A percentile compares a stretch with the other conserved stretches of the same genome.
phyloP scores from a whole-genome alignment of 1,140 invertebrate species.

The Macrotrachela quadricornifera region DNA sequence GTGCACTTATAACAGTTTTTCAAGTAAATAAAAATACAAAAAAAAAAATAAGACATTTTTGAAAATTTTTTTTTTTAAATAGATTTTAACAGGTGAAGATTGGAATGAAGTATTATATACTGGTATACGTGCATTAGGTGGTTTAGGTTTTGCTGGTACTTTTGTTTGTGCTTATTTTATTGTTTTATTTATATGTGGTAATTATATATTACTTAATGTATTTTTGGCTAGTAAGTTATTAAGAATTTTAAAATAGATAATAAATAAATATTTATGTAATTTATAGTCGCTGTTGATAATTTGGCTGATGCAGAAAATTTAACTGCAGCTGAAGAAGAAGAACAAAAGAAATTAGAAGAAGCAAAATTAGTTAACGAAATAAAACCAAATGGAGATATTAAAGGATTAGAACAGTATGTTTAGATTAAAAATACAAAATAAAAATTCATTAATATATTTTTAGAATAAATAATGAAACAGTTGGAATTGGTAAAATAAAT shows the following conservation, averaged over 20 bases:
- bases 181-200: conserved; percentile 95
- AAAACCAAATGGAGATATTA: no score
- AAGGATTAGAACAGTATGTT: no score
- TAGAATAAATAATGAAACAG: no score
- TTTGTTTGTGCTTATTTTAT: conserved; percentile 92
- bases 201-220: conserved; percentile 93
- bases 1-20: conserved; percentile 42
- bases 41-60: background rate
- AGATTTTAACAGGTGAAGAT: conserved; percentile 97
- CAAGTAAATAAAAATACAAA: conserved; percentile 28
- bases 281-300: conserved; percentile 90
- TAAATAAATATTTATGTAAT: conserved; percentile 72
- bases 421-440: no score
- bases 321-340: conserved; percentile 28
- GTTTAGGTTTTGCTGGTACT: conserved; percentile 60
- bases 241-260: no score
- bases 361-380: conserved; percentile 16
- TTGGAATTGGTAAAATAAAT: no score
- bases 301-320: conserved; percentile 77
- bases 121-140: conserved; percentile 82
- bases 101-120: conserved; percentile 99
- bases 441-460: no score
- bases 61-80: conserved; percentile 14
- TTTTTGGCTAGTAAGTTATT: conserved; percentile 68
- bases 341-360: conserved; percentile 21